A percentile compares a stretch with the other conserved stretches of the same genome.
These are phyloP conservation scores for Formicarius rufipectus DNA, from an alignment of 2,113 vertebrate species.

Conservation along the genomic window DNA sequence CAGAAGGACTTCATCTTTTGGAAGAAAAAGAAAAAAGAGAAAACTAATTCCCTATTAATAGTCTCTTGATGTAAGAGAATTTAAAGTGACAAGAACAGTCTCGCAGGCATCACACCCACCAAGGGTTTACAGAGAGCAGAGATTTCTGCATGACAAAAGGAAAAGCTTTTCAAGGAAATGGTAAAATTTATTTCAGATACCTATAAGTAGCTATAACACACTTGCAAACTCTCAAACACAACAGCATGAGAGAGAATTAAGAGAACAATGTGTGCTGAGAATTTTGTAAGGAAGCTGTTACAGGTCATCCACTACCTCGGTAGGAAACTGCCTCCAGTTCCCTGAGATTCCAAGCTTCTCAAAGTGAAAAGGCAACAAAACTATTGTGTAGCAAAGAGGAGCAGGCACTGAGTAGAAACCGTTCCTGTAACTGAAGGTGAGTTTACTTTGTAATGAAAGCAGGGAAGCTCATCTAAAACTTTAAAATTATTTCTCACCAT, in stretches of 20 bases:
- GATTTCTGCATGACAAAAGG: not conserved
- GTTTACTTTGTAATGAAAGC: not conserved
- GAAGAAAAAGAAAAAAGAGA: not conserved
- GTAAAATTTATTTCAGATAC: too few relatives aligned
- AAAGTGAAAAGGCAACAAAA: not conserved
- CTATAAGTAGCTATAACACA: not conserved
- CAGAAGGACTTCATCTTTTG: not conserved
- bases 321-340: not conserved
- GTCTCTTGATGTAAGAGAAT: not conserved
- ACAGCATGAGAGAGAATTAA: not conserved
- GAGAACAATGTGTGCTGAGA: not conserved
- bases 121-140: not conserved
- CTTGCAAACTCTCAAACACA: not conserved
- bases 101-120: not conserved
- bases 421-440: not conserved
- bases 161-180: too few relatives aligned
- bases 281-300: not conserved
- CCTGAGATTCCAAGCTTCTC: not conserved
- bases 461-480: not conserved
- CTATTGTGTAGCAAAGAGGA: not conserved
- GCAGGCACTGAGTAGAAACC: not conserved
- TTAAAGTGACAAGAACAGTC: not conserved
- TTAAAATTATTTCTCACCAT: not conserved
- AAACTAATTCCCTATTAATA: not conserved
- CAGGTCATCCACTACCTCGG: not conserved